Percentiles rank a stretch among this genome's conserved stretches.
These are phyloP conservation scores for Oscheius sp. DNA, from an alignment of 2,888 invertebrate species.

Conservation along the genomic window DNA sequence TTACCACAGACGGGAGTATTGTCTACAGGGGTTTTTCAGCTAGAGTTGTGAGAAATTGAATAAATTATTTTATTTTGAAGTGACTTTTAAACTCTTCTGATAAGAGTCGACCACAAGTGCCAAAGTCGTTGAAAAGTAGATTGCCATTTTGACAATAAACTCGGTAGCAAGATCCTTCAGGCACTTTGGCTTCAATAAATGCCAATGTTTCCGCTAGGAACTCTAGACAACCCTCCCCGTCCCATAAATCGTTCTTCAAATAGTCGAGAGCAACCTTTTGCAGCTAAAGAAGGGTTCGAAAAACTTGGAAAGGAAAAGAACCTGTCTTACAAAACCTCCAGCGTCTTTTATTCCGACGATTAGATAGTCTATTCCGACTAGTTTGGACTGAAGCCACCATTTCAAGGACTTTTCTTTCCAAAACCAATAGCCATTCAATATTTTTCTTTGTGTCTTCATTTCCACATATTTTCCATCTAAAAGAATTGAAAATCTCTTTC, in stretches of 20 bases:
- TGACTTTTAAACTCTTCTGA: background rate
- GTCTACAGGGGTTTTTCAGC: no score
- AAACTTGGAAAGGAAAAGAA: background rate
- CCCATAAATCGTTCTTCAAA: background rate
- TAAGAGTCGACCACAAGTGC: background rate
- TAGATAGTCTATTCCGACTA: constrained; percentile 79
- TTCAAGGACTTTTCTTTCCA: constrained; percentile 49
- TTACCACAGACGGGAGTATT: no score
- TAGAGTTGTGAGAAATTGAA: background rate
- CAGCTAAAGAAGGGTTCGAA: constrained; percentile 2
- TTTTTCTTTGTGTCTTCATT: constrained; percentile 53
- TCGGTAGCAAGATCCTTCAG: background rate
- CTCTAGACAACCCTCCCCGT: background rate
- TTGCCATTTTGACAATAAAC: background rate
- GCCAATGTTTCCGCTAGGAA: background rate
- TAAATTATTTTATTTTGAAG: background rate
- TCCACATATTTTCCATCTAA: constrained; percentile 42
- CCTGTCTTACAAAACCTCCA: constrained; percentile 76
- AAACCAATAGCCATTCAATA: constrained; percentile 35
- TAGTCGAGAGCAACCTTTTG: background rate
- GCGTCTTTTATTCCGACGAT: constrained; percentile 80
- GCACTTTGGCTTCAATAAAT: background rate
- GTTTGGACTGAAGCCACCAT: constrained; percentile 81
- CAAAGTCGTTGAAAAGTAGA: background rate
- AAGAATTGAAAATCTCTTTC: background rate